A percentile compares a stretch with the other conserved stretches of the same genome.
These are phyloP conservation scores for Vespertilio murinus DNA, from an alignment of 2,797 vertebrate species.

Conservation along the genomic window DNA sequence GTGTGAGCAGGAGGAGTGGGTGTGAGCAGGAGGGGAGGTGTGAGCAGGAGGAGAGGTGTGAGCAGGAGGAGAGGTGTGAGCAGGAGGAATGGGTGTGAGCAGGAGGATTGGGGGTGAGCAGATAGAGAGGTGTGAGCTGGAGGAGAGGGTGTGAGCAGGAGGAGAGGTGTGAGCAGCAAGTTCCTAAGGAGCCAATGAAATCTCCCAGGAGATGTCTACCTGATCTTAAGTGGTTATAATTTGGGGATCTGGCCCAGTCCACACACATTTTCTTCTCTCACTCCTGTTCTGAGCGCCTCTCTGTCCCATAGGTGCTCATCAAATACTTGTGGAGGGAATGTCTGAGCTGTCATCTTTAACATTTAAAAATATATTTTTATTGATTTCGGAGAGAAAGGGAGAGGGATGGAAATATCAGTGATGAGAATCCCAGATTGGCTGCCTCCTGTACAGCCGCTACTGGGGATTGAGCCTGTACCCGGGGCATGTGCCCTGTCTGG, in stretches of 20 bases:
- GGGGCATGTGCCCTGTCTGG: not conserved
- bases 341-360: not conserved
- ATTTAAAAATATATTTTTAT: not conserved
- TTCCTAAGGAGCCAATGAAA: not conserved
- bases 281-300: not conserved
- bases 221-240: not conserved
- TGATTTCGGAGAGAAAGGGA: not conserved
- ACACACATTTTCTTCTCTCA: not conserved
- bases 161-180: not conserved
- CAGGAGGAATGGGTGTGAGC: too few species aligned
- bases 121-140: too few species aligned
- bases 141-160: too few species aligned
- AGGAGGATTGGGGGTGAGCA: too few species aligned
- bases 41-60: too few species aligned
- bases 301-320: not conserved
- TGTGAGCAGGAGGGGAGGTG: too few species aligned
- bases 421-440: not conserved
- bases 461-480: not conserved
- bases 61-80: too few species aligned
- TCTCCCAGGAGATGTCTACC: not conserved
- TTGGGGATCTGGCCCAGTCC: not conserved
- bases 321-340: not conserved
- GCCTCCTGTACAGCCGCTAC: not conserved
- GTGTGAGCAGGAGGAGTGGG: too few species aligned
- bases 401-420: not conserved